Conservation (phyloP, 2,888 invertebrate species). For the Coelinius sp. region DNA sequence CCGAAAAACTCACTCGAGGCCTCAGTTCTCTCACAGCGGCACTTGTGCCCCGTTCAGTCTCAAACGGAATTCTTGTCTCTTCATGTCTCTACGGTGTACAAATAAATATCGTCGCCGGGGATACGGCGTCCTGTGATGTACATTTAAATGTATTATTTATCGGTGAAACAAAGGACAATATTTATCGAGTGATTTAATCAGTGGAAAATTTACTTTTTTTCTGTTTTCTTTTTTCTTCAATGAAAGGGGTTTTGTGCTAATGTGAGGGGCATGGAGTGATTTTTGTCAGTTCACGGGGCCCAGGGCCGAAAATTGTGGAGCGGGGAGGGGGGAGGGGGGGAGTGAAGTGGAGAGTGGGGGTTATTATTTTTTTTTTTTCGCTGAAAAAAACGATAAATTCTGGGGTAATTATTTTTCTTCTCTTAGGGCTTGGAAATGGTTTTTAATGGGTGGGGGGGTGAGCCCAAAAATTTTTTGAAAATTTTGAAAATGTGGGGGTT, state of each 20-base stretch:
- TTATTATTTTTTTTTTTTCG: neutral
- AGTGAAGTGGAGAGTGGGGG: neutral
- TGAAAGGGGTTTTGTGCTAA: neutral
- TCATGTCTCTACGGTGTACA: neutral
- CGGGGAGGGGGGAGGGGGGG: neutral
- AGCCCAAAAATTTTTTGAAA: too few relatives aligned
- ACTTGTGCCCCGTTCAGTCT: slow-evolving; percentile 20
- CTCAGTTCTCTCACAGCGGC: slow-evolving; percentile 19
- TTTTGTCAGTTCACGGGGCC: neutral
- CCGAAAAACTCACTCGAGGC: slow-evolving; percentile 24
- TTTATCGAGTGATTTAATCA: neutral
- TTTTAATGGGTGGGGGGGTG: too few relatives aligned
- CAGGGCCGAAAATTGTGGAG: neutral
- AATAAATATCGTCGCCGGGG: neutral
- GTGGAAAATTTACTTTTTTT: neutral
- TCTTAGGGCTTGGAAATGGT: too few relatives aligned
- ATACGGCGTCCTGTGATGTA: slow-evolving; percentile 7
- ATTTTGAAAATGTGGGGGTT: too few relatives aligned
- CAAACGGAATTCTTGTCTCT: slow-evolving; percentile 4
- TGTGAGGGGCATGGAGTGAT: neutral
- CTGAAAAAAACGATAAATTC: neutral
- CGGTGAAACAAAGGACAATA: neutral
- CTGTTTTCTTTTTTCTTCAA: neutral
- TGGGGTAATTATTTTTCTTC: neutral
- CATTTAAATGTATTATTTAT: neutral